Conservation (phyloP, 2,113 vertebrate species). For the Spea multiplicata region DNA sequence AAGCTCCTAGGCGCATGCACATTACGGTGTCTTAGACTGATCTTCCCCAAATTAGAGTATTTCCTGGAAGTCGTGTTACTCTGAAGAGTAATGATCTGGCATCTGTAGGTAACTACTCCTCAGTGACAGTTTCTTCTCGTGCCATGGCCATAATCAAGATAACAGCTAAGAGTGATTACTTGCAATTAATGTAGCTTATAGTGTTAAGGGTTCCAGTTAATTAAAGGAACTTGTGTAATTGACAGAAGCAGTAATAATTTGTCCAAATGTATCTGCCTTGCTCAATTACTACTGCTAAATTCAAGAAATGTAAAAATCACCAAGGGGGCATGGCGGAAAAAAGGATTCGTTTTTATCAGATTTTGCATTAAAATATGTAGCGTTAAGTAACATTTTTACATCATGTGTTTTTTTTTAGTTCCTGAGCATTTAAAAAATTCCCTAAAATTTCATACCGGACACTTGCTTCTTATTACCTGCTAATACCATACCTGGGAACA, state of each 20-base stretch:
- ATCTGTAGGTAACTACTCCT: constrained; percentile 3
- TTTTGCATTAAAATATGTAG: background rate
- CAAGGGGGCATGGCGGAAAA: background rate
- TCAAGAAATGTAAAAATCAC: background rate
- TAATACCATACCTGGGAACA: too few species aligned
- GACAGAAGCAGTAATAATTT: constrained; percentile 35
- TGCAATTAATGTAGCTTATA: constrained; percentile 42
- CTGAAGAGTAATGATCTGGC: background rate
- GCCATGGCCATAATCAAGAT: constrained; percentile 34
- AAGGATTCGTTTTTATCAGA: background rate
- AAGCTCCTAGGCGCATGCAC: too few species aligned
- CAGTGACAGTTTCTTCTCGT: background rate
- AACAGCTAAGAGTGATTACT: constrained; percentile 44
- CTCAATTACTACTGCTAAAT: constrained; percentile 23
- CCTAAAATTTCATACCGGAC: too few species aligned
- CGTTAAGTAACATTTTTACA: too few species aligned
- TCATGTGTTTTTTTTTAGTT: too few species aligned
- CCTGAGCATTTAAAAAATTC: too few species aligned
- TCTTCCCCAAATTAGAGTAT: too few species aligned
- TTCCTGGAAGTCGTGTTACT: too few species aligned
- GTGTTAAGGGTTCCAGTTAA: constrained; percentile 47
- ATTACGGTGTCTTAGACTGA: too few species aligned
- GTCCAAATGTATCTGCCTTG: constrained; percentile 33
- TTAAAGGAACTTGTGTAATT: constrained; percentile 48
- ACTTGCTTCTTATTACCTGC: too few species aligned